Conservation (phyloP, 64 coral and sea anemone species). For the Porites australiensis region DNA sequence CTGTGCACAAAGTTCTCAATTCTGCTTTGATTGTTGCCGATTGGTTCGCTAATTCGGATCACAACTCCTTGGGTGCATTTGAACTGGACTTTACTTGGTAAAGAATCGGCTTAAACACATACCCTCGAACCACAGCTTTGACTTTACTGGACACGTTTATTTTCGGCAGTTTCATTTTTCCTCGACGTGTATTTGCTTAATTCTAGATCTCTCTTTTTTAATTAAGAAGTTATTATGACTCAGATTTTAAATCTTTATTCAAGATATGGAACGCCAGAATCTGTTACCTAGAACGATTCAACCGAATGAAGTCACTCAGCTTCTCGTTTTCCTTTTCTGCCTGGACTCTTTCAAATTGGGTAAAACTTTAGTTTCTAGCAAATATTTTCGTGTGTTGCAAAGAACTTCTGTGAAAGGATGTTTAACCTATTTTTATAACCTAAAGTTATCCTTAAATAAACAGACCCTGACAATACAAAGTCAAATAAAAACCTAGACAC, state of each 20-base stretch:
- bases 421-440: slow-evolving; percentile 15
- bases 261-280: too few relatives aligned
- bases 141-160: background rate
- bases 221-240: too few relatives aligned
- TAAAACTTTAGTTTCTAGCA: background rate
- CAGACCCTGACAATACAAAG: background rate
- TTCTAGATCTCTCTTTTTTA: too few relatives aligned
- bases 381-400: background rate
- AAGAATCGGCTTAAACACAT: background rate
- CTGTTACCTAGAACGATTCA: too few relatives aligned
- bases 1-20: background rate
- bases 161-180: background rate
- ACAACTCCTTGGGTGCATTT: background rate
- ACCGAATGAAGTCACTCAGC: too few relatives aligned
- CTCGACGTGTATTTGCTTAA: background rate
- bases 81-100: background rate
- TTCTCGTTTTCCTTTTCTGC: too few relatives aligned
- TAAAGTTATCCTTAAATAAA: slow-evolving; percentile 34
- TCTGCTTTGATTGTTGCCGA: background rate
- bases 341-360: too few relatives aligned
- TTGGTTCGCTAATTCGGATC: background rate
- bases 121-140: background rate
- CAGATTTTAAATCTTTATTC: too few relatives aligned
- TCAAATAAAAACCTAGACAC: background rate
- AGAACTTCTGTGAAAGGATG: background rate